Evolutionary conservation across 1,140 invertebrate genomes (phyloP).

Genomic region (Cyclargus thomasi): DNA sequence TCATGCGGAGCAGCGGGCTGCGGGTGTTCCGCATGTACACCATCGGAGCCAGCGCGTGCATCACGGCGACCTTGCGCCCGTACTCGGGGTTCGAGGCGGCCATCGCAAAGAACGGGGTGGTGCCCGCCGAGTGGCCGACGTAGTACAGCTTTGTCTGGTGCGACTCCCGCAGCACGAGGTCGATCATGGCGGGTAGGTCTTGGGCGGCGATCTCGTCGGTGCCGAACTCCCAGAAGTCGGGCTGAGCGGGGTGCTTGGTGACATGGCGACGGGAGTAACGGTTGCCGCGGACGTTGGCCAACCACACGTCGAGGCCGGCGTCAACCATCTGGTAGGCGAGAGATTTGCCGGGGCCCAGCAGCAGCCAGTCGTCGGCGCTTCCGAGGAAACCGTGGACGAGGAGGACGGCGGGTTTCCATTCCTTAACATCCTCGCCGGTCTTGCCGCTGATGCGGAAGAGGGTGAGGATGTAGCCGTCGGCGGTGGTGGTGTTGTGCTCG

Average conservation of each 20-base stretch:
- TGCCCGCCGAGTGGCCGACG: conserved; percentile 78
- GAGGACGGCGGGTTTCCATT: conserved; percentile 64
- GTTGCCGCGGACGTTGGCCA: conserved; percentile 85
- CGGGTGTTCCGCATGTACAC: conserved; percentile 77
- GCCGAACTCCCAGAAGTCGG: conserved; percentile 74
- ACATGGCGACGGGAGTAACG: conserved; percentile 79
- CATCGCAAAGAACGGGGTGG: conserved; percentile 71
- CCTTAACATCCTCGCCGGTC: conserved; percentile 21
- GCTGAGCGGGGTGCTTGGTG: conserved; percentile 60
- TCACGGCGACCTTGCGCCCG: conserved; percentile 78
- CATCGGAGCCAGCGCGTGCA: conserved; percentile 81
- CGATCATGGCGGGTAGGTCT: conserved; percentile 85
- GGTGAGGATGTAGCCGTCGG: conserved; percentile 78
- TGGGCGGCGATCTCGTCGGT: conserved; percentile 85
- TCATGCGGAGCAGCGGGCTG: conserved; percentile 75
- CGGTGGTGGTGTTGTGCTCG: conserved; percentile 75
- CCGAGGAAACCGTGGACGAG: conserved; percentile 81
- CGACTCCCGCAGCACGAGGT: conserved; percentile 77
- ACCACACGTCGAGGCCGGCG: conserved; percentile 84
- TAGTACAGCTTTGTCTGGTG: conserved; percentile 76
- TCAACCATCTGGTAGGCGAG: conserved; percentile 72
- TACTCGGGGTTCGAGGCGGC: conserved; percentile 78
- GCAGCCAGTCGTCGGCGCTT: conserved; percentile 79
- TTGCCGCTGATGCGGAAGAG: conserved; percentile 76
- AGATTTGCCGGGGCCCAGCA: conserved; percentile 73